phyloP scores from a whole-genome alignment of 2,888 invertebrate genomes.

The Archips xylosteana region DNA sequence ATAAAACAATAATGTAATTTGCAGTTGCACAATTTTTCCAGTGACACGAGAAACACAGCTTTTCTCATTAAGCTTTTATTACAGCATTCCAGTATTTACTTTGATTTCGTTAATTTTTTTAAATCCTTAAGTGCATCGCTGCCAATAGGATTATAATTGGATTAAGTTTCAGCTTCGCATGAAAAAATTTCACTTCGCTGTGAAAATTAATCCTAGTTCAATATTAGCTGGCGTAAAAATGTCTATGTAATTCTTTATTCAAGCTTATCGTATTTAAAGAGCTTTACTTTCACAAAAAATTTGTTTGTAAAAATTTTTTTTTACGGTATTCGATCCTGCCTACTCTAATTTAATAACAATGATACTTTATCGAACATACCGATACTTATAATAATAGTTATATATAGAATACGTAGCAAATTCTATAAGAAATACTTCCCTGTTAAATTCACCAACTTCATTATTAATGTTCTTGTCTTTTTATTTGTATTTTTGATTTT shows the following conservation, averaged over 20 bases:
- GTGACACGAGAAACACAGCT: neutral
- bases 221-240: neutral
- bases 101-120: neutral
- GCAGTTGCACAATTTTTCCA: neutral
- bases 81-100: neutral
- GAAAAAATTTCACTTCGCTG: constrained; percentile 1
- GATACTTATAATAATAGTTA: no score
- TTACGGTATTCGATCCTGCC: no score
- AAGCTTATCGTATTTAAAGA: neutral
- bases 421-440: no score
- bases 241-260: neutral
- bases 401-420: no score
- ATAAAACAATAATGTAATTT: no score
- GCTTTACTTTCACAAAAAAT: neutral
- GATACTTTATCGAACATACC: no score
- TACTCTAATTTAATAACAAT: no score
- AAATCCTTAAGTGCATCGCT: neutral
- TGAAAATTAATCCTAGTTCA: neutral
- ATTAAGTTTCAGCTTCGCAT: neutral
- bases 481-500: no score
- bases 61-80: neutral
- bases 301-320: no score
- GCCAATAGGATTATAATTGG: constrained; percentile 2
- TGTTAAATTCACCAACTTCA: neutral
- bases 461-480: no score